Percentiles rank a stretch among this genome's conserved stretches.
phyloP scores from a whole-genome alignment of 2,888 invertebrate species.

The Dichetophora obliterata region DNA sequence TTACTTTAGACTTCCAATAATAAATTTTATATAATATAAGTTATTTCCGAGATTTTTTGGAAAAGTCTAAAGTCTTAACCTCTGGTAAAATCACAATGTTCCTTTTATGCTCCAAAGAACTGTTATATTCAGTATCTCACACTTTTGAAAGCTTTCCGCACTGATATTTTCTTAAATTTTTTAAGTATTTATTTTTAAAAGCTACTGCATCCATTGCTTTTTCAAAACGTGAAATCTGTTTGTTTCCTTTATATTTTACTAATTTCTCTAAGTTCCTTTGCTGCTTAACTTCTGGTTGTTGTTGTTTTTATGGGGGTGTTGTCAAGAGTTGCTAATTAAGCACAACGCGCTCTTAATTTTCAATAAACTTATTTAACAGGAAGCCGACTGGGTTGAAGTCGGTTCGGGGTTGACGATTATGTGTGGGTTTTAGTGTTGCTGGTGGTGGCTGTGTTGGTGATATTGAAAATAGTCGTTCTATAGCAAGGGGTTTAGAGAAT shows the following conservation, averaged over 20 bases:
- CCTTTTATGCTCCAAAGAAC: too few relatives aligned
- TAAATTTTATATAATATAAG: too few relatives aligned
- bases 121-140: too few relatives aligned
- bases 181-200: too few relatives aligned
- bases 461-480: neutral
- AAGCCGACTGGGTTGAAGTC: neutral
- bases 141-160: too few relatives aligned
- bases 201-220: neutral
- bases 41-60: too few relatives aligned
- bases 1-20: too few relatives aligned
- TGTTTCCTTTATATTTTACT: neutral
- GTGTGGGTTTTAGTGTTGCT: neutral
- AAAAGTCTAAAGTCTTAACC: too few relatives aligned
- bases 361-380: constrained; percentile 22
- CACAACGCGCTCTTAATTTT: constrained; percentile 24
- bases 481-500: neutral
- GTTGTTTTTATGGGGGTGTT: constrained; percentile 2
- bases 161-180: too few relatives aligned
- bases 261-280: neutral
- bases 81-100: too few relatives aligned
- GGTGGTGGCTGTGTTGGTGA: neutral
- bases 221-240: neutral
- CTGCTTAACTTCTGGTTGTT: neutral
- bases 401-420: neutral
- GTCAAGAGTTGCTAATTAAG: constrained; percentile 29